Base-by-base conservation (phyloP, 2,888 invertebrate species). In the Liopterus haemorrhoidalis region DNA sequence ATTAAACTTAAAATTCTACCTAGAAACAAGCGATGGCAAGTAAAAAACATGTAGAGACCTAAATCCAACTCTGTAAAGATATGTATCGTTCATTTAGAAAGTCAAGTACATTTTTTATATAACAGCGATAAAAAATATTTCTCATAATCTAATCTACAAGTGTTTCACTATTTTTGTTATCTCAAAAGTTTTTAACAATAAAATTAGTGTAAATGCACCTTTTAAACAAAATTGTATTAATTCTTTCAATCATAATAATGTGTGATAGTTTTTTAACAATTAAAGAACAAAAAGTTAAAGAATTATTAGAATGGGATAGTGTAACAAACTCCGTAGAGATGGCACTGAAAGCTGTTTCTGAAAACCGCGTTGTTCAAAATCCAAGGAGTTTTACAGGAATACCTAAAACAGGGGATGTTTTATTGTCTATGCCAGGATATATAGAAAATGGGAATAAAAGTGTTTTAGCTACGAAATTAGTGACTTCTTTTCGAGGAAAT, bases 351-450 rank as follows among this genome's bases (percentile, higher is more conserved):
- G 60, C 67, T 2, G 61, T 67, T 1, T 55, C 59, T 16, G 45
- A 48, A 46, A 49, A 46, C 40, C 51, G 53, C 46, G 63, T 59
- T 1, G 42, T 56, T 31, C 71, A 71, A 52, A 65, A 67, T 19
- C 42, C 60, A 1, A 60, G 72, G 11, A 58, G 57, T 8, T 46
- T 62, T 4, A 69, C 66, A 1, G 22, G 49, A 5, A 46, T 56
- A 2, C 48, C 58, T 19, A 54, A 58, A 6, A 49, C 46, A 1
- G 32, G 52, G 12, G 59, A 60, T 33, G 50, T 61, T 9, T 22
- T 70, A 14, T 50, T 69, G 0, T 62, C 67, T n/a, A 72, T 73
- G 73, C 71, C 72, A 2, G 71, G 70, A 16, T 71, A 57, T 51
- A 61, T 72, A 27, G 62, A 65, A n/a, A 57, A 54, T n/a, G 42